Evolutionary conservation across 2,888 invertebrate species (phyloP).

Genomic region (Aelia acuminata): DNA sequence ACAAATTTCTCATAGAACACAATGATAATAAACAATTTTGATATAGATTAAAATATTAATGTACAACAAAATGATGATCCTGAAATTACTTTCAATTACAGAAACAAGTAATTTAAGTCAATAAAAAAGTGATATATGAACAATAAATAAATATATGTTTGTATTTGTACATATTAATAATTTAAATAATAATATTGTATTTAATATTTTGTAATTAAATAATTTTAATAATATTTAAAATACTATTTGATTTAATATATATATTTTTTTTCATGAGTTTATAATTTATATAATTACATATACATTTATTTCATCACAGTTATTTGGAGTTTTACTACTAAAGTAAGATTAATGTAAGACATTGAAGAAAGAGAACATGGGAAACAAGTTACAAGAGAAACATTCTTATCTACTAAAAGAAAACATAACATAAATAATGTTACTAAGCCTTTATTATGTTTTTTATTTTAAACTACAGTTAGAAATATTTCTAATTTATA

Average conservation of each 20-base stretch:
- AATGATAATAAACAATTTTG: background rate
- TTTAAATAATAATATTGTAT: too few relatives aligned
- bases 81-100: background rate
- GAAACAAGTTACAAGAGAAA: background rate
- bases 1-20: background rate
- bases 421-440: background rate
- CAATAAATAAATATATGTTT: background rate
- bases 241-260: background rate
- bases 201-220: too few relatives aligned
- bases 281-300: background rate
- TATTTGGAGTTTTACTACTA: background rate
- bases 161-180: background rate
- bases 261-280: background rate
- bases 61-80: background rate
- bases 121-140: background rate
- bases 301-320: conserved; percentile 10
- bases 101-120: too few relatives aligned
- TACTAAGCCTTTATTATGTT: background rate
- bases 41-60: background rate
- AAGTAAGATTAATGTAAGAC: background rate
- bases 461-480: background rate
- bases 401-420: background rate
- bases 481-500: conserved; percentile 16
- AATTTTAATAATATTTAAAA: background rate
- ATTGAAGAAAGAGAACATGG: background rate